These are phyloP conservation scores for Pemphigus obesinymphae DNA, from an alignment of 1,140 invertebrate genomes.

Conservation along the genomic window DNA sequence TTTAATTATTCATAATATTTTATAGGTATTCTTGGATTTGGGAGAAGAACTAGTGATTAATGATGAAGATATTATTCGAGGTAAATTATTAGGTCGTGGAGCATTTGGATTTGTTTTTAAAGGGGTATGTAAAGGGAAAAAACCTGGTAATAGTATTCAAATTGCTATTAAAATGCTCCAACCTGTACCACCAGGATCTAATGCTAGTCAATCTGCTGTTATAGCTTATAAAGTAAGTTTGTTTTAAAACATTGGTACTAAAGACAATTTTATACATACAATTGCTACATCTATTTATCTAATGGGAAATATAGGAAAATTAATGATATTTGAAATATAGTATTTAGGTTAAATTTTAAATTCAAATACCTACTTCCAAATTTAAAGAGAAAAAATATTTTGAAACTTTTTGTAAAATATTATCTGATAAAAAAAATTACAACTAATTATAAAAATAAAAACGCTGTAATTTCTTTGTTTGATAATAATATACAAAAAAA, in stretches of 20 bases:
- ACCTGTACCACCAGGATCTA: slow-evolving; percentile 80
- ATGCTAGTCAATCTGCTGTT: slow-evolving; percentile 66
- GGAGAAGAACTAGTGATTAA: slow-evolving; percentile 72
- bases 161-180: slow-evolving; percentile 96
- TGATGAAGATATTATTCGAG: slow-evolving; percentile 72
- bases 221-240: slow-evolving; percentile 70
- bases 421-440: no score
- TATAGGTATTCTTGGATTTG: slow-evolving; percentile 80
- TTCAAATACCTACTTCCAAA: no score
- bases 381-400: no score
- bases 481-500: no score
- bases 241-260: background rate
- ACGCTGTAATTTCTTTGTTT: no score
- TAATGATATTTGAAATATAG: no score
- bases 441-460: no score
- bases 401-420: no score
- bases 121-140: slow-evolving; percentile 65
- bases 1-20: background rate
- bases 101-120: slow-evolving; percentile 97
- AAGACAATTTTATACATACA: no score
- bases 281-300: no score
- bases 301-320: no score
- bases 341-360: no score
- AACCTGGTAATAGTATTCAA: slow-evolving; percentile 58
- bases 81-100: slow-evolving; percentile 82